A percentile compares a stretch with the other conserved stretches of the same genome.
Conservation (phyloP, 1,140 invertebrate genomes). For the Anagrus nilaparvatae region DNA sequence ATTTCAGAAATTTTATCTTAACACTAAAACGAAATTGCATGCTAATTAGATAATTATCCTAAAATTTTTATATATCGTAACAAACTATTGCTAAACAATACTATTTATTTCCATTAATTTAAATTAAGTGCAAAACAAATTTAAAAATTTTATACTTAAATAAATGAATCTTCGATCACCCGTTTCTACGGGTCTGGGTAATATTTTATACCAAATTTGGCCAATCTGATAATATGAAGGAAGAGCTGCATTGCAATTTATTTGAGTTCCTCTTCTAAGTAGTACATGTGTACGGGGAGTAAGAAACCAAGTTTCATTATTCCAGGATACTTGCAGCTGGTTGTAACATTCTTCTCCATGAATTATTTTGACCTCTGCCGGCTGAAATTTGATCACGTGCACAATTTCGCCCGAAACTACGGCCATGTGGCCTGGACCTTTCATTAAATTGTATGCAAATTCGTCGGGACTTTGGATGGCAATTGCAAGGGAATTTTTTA, state of each 20-base stretch:
- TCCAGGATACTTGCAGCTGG: neutral
- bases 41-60: no score
- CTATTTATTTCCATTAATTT: no score
- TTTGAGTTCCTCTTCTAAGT: neutral
- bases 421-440: slow-evolving; percentile 14
- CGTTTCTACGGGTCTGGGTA: no score
- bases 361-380: neutral
- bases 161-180: slow-evolving; percentile 1
- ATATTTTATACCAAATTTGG: no score
- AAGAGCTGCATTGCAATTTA: neutral
- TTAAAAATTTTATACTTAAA: slow-evolving; percentile 4
- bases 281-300: neutral
- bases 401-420: slow-evolving; percentile 13
- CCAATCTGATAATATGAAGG: no score
- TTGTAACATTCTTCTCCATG: neutral
- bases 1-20: no score
- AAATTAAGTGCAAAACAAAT: no score
- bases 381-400: slow-evolving; percentile 14
- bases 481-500: slow-evolving; percentile 13
- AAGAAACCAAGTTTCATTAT: neutral
- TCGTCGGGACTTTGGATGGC: slow-evolving; percentile 11
- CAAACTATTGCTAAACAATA: no score
- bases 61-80: no score
- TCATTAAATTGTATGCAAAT: slow-evolving; percentile 18
- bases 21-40: no score